phyloP scores from a whole-genome alignment of 2,888 invertebrate genomes.

The Pteria penguin region DNA sequence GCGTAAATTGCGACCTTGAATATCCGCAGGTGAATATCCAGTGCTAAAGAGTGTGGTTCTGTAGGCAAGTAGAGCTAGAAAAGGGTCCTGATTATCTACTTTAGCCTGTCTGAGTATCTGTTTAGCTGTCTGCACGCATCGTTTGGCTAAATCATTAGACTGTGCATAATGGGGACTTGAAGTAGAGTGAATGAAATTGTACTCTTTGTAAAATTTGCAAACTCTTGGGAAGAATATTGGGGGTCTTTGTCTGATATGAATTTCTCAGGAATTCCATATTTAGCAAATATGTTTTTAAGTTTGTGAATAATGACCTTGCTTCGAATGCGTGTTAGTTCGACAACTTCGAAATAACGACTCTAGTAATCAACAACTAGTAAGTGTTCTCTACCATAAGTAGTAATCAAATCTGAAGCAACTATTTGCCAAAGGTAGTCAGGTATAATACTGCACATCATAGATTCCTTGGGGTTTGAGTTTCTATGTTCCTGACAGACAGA shows the following conservation, averaged over 20 bases:
- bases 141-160: constrained; percentile 15
- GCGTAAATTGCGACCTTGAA: not conserved
- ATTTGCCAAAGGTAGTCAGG: constrained; percentile 39
- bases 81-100: constrained; percentile 19
- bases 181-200: constrained; percentile 19
- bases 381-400: constrained; percentile 32
- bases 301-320: not conserved
- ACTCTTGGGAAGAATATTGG: constrained; percentile 28
- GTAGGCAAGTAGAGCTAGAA: constrained; percentile 24
- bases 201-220: constrained; percentile 9
- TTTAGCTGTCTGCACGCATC: constrained; percentile 24
- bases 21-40: constrained; percentile 11
- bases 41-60: constrained; percentile 2
- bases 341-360: constrained; percentile 4
- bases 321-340: not conserved
- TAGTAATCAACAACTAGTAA: constrained; percentile 26
- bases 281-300: not conserved
- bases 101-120: constrained; percentile 21
- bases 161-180: constrained; percentile 23
- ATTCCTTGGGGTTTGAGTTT: constrained; percentile 37
- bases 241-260: constrained; percentile 40
- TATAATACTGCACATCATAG: constrained; percentile 24
- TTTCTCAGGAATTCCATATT: not conserved
- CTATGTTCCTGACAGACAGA: constrained; percentile 24
- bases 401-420: constrained; percentile 42